Percentiles rank a stretch among this genome's conserved stretches.
These are phyloP conservation scores for Neodiprion virginianus DNA, from an alignment of 1,140 invertebrate genomes.

Conservation along the genomic window DNA sequence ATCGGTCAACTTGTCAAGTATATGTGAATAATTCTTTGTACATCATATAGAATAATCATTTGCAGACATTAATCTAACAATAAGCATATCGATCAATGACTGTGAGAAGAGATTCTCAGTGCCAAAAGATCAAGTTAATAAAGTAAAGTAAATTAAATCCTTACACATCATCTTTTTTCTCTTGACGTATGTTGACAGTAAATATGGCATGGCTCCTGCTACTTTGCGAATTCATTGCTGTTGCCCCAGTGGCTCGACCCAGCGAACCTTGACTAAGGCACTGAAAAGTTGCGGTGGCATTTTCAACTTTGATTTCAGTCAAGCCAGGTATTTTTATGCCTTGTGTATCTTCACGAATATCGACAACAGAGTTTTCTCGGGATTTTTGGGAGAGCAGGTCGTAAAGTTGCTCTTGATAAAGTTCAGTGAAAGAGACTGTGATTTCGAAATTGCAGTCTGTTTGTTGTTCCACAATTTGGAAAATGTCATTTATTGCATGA, in stretches of 20 bases:
- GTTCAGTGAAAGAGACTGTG: slow-evolving; percentile 77
- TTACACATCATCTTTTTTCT: slow-evolving; percentile 69
- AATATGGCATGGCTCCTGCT: slow-evolving; percentile 94
- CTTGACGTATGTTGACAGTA: slow-evolving; percentile 79
- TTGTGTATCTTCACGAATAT: slow-evolving; percentile 83
- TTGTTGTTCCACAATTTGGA: slow-evolving; percentile 71
- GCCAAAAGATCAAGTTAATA: not conserved
- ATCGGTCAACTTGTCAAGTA: too few relatives aligned
- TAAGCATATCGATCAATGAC: too few relatives aligned
- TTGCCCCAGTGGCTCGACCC: slow-evolving; percentile 84
- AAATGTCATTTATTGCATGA: slow-evolving; percentile 83
- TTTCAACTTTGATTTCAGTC: slow-evolving; percentile 70
- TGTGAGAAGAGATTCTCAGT: not conserved
- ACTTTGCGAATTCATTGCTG: slow-evolving; percentile 92
- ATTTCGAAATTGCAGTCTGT: slow-evolving; percentile 75
- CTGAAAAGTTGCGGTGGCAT: slow-evolving; percentile 68
- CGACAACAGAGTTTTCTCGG: slow-evolving; percentile 73
- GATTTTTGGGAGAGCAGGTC: slow-evolving; percentile 77
- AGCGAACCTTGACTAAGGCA: slow-evolving; percentile 77
- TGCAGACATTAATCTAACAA: not conserved
- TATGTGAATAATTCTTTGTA: too few relatives aligned
- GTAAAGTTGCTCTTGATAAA: slow-evolving; percentile 80
- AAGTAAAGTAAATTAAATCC: slow-evolving; percentile 31
- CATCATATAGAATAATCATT: slow-evolving; percentile 3
- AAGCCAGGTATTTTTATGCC: slow-evolving; percentile 72